A percentile compares a stretch with the other conserved stretches of the same genome.
These are phyloP conservation scores for Rhineura floridana DNA, from an alignment of 2,113 vertebrate species.

Conservation along the genomic window DNA sequence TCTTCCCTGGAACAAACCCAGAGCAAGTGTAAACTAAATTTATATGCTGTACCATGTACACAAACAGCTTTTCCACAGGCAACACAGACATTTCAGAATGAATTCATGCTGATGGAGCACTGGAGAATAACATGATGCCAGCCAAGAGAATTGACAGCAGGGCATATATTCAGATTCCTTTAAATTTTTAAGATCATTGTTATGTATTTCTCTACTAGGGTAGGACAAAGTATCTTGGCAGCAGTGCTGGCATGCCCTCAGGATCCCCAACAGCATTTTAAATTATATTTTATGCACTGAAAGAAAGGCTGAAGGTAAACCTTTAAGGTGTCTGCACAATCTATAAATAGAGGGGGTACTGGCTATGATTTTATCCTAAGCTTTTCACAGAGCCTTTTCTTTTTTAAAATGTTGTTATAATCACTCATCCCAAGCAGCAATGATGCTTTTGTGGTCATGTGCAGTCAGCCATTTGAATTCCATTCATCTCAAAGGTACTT, in stretches of 20 bases:
- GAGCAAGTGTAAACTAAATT: slow-evolving; percentile 67
- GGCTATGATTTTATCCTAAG: slow-evolving; percentile 23
- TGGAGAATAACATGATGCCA: slow-evolving; percentile 61
- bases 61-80: slow-evolving; percentile 69
- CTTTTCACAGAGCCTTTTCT: slow-evolving; percentile 4
- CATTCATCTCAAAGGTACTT: neutral
- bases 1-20: slow-evolving; percentile 61
- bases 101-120: slow-evolving; percentile 56
- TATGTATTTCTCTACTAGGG: slow-evolving; percentile 63
- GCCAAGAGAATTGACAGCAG: slow-evolving; percentile 65
- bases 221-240: slow-evolving; percentile 56
- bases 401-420: slow-evolving; percentile 14
- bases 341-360: slow-evolving; percentile 35
- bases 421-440: neutral
- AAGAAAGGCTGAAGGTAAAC: slow-evolving; percentile 51
- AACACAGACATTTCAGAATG: slow-evolving; percentile 61
- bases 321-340: slow-evolving; percentile 47
- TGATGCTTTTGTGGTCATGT: neutral
- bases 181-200: slow-evolving; percentile 72
- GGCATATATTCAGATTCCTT: slow-evolving; percentile 59
- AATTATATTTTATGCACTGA: slow-evolving; percentile 64
- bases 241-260: slow-evolving; percentile 62
- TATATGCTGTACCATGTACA: slow-evolving; percentile 55
- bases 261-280: slow-evolving; percentile 68
- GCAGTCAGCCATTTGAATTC: neutral